A percentile compares a stretch with the other conserved stretches of the same genome.
phyloP scores from a whole-genome alignment of 2,113 vertebrate species.

The Eira barbara region DNA sequence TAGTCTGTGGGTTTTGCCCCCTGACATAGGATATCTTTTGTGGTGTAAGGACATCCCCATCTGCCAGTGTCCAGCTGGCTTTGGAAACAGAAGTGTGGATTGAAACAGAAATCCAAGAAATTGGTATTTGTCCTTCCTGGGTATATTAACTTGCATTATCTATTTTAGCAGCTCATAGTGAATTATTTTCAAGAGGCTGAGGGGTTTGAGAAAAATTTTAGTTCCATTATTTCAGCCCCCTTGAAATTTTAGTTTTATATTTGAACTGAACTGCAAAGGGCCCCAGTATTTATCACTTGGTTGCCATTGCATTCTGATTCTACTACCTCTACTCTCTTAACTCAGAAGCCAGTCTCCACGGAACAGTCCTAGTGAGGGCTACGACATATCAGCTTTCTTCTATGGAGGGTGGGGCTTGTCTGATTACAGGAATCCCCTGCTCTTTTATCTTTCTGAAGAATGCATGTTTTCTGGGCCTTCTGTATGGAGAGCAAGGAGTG shows the following conservation, averaged over 20 bases:
- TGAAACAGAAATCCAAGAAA: slow-evolving; percentile 19
- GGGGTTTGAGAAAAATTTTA: slow-evolving; percentile 22
- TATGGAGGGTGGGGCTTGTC: background rate
- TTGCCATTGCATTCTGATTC: background rate
- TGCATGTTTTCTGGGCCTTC: background rate
- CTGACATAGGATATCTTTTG: background rate
- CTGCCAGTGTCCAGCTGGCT: background rate
- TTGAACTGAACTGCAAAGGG: background rate
- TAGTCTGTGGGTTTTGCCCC: background rate
- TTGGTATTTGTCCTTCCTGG: background rate
- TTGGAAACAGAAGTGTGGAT: background rate
- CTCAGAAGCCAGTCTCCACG: background rate
- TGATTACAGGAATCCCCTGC: background rate
- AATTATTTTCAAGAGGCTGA: slow-evolving; percentile 1
- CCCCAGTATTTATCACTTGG: background rate
- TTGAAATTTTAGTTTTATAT: slow-evolving; percentile 18
- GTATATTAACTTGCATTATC: background rate
- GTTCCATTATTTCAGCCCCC: background rate
- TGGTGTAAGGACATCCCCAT: background rate
- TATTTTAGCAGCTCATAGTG: background rate
- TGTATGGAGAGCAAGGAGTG: background rate
- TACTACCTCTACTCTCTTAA: background rate
- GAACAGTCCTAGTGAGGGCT: background rate
- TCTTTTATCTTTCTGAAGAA: background rate
- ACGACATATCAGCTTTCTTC: background rate